These are phyloP conservation scores for Hydra vulgaris DNA, from an alignment of 30 jellyfish, hydroid and myxozoan genomes.

Conservation along the genomic window DNA sequence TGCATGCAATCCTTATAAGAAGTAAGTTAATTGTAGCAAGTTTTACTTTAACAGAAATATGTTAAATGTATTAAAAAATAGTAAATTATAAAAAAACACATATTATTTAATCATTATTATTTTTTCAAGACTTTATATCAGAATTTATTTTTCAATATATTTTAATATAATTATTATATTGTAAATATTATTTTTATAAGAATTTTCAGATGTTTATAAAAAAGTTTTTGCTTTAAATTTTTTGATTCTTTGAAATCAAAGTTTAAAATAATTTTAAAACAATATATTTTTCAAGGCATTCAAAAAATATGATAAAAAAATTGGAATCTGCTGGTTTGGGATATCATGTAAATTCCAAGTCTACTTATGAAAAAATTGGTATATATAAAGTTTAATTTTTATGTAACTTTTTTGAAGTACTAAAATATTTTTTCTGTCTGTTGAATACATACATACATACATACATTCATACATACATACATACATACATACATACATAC, in stretches of 20 bases:
- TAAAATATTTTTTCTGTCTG: too few species aligned
- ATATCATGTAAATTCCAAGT: conserved; percentile 39
- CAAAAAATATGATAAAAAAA: conserved; percentile 43
- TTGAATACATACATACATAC: too few species aligned
- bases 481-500: too few species aligned
- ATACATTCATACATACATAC: too few species aligned
- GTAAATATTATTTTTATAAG: background rate
- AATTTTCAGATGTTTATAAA: background rate
- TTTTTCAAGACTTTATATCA: background rate
- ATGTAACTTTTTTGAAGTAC: background rate
- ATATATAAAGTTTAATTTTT: too few species aligned
- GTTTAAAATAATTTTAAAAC: background rate
- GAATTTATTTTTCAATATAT: too few species aligned
- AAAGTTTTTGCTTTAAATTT: background rate
- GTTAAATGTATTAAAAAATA: too few species aligned
- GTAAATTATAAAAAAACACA: too few species aligned
- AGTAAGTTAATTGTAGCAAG: conserved; percentile 15
- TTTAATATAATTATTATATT: too few species aligned
- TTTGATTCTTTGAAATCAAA: background rate
- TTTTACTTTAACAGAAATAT: too few species aligned
- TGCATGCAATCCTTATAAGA: conserved; percentile 41
- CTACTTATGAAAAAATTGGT: conserved; percentile 50
- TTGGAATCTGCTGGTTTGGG: conserved; percentile 12
- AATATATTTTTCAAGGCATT: conserved; percentile 21
- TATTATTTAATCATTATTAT: background rate